Evolutionary conservation across 2,888 invertebrate genomes (phyloP), one percentile per base, ranked within the genome.

Genomic region (Tenthredo scrophulariae): DNA sequence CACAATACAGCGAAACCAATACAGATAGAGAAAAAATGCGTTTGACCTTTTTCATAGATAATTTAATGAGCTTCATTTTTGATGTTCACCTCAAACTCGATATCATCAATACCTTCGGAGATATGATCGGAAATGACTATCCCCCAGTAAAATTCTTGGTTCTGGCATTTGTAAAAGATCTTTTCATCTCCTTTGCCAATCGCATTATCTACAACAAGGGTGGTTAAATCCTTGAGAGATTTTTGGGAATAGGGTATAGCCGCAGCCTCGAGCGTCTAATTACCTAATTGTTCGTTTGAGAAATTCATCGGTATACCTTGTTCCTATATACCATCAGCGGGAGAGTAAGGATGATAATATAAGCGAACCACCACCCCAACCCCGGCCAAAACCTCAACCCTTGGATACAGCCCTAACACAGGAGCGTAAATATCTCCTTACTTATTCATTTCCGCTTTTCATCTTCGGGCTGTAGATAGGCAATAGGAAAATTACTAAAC

Each of bases 251-350:
- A 7, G 58, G 13, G 6, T n/a, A 50, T 22, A 33, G 3, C 40
- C 33, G 90, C 90, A 87, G 87, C 88, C 91, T 87, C 90, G 90
- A 91, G 92, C 92, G 91, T 91, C 91, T 91, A 92, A 91, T 92
- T 90, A 91, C 89, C 92, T 93, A 93, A 93, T 93, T 93, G 93
- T 91, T 92, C 90, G 92, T 90, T 90, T 91, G 92, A 92, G 92
- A 91, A 26, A 67, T 29, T 29, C 33, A 29, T 33, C 67, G 67
- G 6, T 10, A 5, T 33, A 15, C 10, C 22, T 22, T 92, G 70
- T 75, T 15, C 22, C 15, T 22, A 29, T 67, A 29, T 18, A 33
- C 67, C 62, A 62, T 29, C 26, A 29, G 26, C 10, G n/a, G 9
- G 0, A 7, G 22, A 26, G 5, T 33, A 67, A 5, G 29, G 18